phyloP scores from a whole-genome alignment of 2,888 invertebrate genomes.

The Chirona hameri region DNA sequence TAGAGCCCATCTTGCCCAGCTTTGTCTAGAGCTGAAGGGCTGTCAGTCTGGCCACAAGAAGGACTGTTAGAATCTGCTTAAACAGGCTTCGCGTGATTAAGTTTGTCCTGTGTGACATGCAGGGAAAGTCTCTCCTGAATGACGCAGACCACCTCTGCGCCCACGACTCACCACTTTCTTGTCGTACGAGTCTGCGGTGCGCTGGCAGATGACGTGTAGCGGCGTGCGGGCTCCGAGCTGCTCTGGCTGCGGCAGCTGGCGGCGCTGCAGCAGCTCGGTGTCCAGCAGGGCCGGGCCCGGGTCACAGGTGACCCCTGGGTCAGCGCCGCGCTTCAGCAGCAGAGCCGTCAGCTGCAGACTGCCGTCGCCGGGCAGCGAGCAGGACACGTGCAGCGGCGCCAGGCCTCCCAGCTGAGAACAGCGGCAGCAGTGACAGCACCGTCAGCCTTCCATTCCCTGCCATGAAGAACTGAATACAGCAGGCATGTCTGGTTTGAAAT shows the following conservation, averaged over 20 bases:
- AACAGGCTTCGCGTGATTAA: too few species aligned
- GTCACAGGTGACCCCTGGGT: background rate
- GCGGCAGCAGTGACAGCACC: background rate
- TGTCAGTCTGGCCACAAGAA: too few species aligned
- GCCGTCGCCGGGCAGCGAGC: conserved; percentile 1
- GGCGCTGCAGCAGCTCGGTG: background rate
- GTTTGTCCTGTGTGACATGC: too few species aligned
- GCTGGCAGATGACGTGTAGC: background rate
- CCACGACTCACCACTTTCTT: background rate
- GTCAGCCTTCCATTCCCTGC: too few species aligned
- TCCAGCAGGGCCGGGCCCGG: background rate
- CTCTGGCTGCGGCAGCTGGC: background rate
- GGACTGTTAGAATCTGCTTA: too few species aligned
- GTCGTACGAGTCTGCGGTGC: background rate
- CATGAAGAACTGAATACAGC: too few species aligned
- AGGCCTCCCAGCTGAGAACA: background rate
- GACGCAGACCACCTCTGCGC: too few species aligned
- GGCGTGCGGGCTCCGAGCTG: background rate
- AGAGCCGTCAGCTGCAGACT: background rate
- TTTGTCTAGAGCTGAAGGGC: too few species aligned
- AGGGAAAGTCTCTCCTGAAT: too few species aligned
- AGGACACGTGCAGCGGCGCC: background rate
- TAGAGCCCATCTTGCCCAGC: too few species aligned
- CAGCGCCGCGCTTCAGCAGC: background rate
- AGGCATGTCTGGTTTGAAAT: too few species aligned